Evolutionary conservation across 1,140 invertebrate species (phyloP).

Genomic region (Drosophila kurseongensis): DNA sequence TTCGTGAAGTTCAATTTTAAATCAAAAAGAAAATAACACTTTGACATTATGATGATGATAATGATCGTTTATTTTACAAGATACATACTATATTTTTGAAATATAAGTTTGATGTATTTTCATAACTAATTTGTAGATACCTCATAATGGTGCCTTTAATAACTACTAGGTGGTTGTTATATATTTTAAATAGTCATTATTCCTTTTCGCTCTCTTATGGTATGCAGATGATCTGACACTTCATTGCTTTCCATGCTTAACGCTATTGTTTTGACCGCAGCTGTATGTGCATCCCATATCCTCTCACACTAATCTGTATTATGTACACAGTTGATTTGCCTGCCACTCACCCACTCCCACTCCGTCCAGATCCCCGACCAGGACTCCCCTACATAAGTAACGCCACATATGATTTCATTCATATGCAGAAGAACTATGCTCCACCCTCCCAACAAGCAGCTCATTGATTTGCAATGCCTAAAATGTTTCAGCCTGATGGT

Average conservation of each 20-base stretch:
- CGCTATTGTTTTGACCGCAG: conserved; percentile 4
- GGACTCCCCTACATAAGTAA: conserved; percentile 42
- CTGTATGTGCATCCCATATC: conserved; percentile 36
- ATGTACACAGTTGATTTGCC: conserved; percentile 82
- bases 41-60: too few species aligned
- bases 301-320: conserved; percentile 70
- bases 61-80: too few species aligned
- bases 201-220: too few species aligned
- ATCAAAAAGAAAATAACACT: too few species aligned
- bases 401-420: conserved; percentile 76
- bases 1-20: too few species aligned
- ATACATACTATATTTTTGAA: too few species aligned
- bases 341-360: conserved; percentile 40
- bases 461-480: conserved; percentile 76
- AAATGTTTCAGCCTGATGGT: conserved; percentile 74
- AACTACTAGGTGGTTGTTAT: too few species aligned
- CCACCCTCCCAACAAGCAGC: conserved; percentile 36
- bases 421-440: conserved; percentile 64
- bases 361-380: conserved; percentile 8
- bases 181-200: too few species aligned
- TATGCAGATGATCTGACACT: too few species aligned
- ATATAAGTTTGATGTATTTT: too few species aligned
- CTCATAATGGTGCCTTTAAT: too few species aligned
- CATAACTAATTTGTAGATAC: too few species aligned
- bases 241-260: background rate